Evolutionary conservation across 2,113 vertebrate genomes (phyloP).

Genomic region (Heloderma charlesbogerti): DNA sequence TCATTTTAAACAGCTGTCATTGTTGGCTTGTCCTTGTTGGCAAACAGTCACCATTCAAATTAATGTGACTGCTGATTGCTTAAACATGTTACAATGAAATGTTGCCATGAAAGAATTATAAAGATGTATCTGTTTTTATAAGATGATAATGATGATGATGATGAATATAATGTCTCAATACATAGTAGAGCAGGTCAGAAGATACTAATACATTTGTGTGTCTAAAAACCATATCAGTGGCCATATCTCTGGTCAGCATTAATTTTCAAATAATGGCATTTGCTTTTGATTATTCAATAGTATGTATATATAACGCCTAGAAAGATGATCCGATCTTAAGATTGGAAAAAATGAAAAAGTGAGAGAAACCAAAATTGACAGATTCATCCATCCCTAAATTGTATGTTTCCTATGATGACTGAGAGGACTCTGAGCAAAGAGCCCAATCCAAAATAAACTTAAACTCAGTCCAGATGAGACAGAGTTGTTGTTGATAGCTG

Average conservation of each 20-base stretch:
- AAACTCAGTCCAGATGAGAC: too few species aligned
- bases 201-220: not conserved
- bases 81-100: slow-evolving; percentile 39
- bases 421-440: too few species aligned
- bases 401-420: too few species aligned
- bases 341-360: not conserved
- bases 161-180: not conserved
- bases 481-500: too few species aligned
- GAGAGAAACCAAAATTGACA: too few species aligned
- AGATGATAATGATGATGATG: too few species aligned
- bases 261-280: not conserved
- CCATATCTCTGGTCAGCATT: not conserved
- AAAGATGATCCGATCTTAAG: not conserved
- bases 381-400: too few species aligned
- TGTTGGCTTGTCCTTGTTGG: slow-evolving; percentile 48
- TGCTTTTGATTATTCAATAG: slow-evolving; percentile 5
- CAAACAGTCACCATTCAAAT: slow-evolving; percentile 13
- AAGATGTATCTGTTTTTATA: slow-evolving; percentile 22
- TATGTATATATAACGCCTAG: rapidly evolving
- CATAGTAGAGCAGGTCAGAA: slow-evolving; percentile 23
- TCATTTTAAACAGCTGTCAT: slow-evolving; percentile 24
- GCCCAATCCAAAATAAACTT: too few species aligned
- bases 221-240: not conserved
- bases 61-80: slow-evolving; percentile 49
- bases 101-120: slow-evolving; percentile 22